Evolutionary conservation across 2,797 vertebrate genomes (phyloP), one percentile per base, ranked within the genome.

Genomic region (Hipposideros larvatus): DNA sequence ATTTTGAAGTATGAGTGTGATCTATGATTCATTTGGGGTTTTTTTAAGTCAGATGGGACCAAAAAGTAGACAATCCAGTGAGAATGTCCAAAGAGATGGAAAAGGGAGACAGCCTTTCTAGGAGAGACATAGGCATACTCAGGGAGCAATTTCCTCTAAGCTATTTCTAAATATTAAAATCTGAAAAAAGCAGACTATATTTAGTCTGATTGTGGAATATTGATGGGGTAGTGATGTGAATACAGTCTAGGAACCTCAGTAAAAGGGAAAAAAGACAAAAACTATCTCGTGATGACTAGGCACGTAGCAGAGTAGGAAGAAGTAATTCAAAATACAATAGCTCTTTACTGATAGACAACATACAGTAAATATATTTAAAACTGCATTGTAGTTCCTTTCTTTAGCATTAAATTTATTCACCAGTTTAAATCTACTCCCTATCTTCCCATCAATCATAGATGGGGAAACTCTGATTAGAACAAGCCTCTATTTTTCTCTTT

Each of bases 401-500:
- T 89, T 82, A 68, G 87, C 91, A 90, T 88, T 97, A 84, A 94
- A 96, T 95, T 86, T 51, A 92, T 97, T 94, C 85, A 37, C 77
- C 73, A 80, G 53, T 87, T 96, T 96, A 83, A 57, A 51, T 80
- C 41, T 83, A 68, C 18, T 86, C 75, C 21, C 80, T 61, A 90
- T 43, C 48, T 73, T 95, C 91, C 75, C 2, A 11, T 65, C 53
- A 91, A 86, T 97, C 91, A 83, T 1, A 77, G 66, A 95, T 43
- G n/a, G 0, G 5, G 26, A 95, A 97, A 96, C 51, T 15, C 55
- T 65, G 73, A 97, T 97, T 94, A 93, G 73, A 96, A 92, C 0
- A 8, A 31, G 41, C 51, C 86, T 37, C 89, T 70, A 63, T 96
- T 94, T 87, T 88, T 89, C 68, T 97, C 34, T 93, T 96, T 91